phyloP scores from a whole-genome alignment of 2,888 invertebrate genomes.

The Sialis fuliginosa region DNA sequence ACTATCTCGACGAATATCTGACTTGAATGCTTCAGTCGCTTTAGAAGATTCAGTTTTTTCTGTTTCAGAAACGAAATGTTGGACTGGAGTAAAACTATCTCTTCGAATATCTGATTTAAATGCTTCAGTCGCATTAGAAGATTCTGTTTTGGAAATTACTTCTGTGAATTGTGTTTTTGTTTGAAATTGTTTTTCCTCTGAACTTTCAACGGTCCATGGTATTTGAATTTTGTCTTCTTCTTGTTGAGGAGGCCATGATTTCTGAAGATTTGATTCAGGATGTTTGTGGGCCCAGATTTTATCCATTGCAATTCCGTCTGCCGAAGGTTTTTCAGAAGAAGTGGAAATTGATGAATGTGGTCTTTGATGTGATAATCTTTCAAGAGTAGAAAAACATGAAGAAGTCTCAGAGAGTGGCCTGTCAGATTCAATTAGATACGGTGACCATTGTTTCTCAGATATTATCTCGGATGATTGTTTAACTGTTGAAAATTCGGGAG shows the following conservation, averaged over 20 bases:
- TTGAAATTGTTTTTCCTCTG: constrained; percentile 24
- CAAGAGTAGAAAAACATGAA: constrained; percentile 2
- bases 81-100: too few relatives aligned
- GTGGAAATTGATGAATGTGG: constrained; percentile 7
- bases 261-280: constrained; percentile 25
- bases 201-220: constrained; percentile 22
- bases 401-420: constrained; percentile 7
- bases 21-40: constrained; percentile 9
- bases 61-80: not conserved
- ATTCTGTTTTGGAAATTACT: constrained; percentile 1
- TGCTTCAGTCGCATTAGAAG: not conserved
- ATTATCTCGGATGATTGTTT: constrained; percentile 21
- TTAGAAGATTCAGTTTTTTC: constrained; percentile 2
- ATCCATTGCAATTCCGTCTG: constrained; percentile 34
- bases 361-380: constrained; percentile 2
- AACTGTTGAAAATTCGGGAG: constrained; percentile 14
- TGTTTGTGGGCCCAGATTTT: constrained; percentile 35
- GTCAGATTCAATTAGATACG: constrained; percentile 6
- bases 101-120: not conserved
- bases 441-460: constrained; percentile 21
- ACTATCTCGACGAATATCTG: not conserved
- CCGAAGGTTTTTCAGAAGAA: constrained; percentile 23
- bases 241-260: constrained; percentile 31
- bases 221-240: constrained; percentile 16
- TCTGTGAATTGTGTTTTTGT: constrained; percentile 6